These are phyloP conservation scores for Eucidaris tribuloides DNA, from an alignment of 35 echinoderm and acorn worm genomes.

Conservation along the genomic window DNA sequence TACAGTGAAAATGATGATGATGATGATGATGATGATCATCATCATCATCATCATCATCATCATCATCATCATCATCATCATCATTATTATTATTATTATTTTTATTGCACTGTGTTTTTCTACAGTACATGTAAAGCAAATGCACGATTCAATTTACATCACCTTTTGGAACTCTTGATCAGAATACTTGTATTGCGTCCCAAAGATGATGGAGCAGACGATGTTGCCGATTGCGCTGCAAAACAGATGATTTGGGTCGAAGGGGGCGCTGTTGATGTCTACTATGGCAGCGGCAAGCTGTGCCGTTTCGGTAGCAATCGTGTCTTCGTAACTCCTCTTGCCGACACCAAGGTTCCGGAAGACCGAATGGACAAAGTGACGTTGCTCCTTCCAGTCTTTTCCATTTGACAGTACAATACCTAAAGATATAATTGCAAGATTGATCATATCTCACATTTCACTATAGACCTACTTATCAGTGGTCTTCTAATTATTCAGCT, in stretches of 20 bases:
- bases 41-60: conserved; percentile 2
- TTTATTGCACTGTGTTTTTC: no score
- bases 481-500: no score
- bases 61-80: not conserved
- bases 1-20: no score
- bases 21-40: no score
- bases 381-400: not conserved
- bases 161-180: conserved; percentile 42
- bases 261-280: not conserved
- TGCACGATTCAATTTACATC: not conserved
- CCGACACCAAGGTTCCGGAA: conserved; percentile 26
- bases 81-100: not conserved
- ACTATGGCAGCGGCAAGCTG: not conserved
- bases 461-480: no score
- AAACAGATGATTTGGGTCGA: conserved; percentile 30
- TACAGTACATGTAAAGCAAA: not conserved
- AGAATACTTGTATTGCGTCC: conserved; percentile 42
- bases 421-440: not conserved
- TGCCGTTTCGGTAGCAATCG: conserved; percentile 47
- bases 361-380: not conserved
- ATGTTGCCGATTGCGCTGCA: conserved; percentile 50
- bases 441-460: no score
- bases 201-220: conserved; percentile 52
- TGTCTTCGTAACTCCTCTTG: conserved; percentile 57
- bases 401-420: not conserved